A percentile compares a stretch with the other conserved stretches of the same genome.
Evolutionary conservation across 1,140 invertebrate genomes (phyloP).

Genomic region (Venustaconcha ellipsiformis): DNA sequence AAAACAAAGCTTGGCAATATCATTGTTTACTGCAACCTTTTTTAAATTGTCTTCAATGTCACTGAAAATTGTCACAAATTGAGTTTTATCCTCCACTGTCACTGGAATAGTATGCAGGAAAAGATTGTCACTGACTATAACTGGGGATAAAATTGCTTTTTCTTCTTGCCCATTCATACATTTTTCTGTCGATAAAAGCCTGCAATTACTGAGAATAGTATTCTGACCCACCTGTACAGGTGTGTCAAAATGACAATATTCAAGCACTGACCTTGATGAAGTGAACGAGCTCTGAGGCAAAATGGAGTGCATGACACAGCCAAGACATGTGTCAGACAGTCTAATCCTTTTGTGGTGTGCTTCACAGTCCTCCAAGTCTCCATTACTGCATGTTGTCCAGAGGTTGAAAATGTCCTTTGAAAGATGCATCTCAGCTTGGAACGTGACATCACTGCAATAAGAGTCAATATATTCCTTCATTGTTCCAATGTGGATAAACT

Average conservation of each 20-base stretch:
- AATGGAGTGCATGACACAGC: conserved; percentile 62
- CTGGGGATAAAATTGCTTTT: too few relatives aligned
- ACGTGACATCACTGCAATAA: conserved; percentile 54
- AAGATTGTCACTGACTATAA: conserved; percentile 22
- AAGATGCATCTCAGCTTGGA: conserved; percentile 58
- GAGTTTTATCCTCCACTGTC: conserved; percentile 23
- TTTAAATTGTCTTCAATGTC: conserved; percentile 68
- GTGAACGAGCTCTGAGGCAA: conserved; percentile 40
- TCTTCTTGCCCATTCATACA: too few relatives aligned
- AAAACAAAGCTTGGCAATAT: conserved; percentile 41
- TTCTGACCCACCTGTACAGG: conserved; percentile 56
- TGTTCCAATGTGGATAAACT: conserved; percentile 72
- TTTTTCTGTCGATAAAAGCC: background rate
- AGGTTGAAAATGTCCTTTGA: conserved; percentile 54
- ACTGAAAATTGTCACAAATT: conserved; percentile 68
- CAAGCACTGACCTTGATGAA: conserved; percentile 55
- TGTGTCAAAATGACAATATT: conserved; percentile 67
- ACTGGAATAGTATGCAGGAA: conserved; percentile 69
- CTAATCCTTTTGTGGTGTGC: conserved; percentile 8
- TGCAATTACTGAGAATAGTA: conserved; percentile 69
- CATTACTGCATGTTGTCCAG: conserved; percentile 29
- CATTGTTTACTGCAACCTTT: conserved; percentile 28
- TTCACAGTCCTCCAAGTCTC: background rate
- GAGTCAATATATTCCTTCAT: conserved; percentile 69
- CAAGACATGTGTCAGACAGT: conserved; percentile 29